Base-by-base conservation (phyloP, 1,140 invertebrate species). In the Thalassaphorura encarpata region DNA sequence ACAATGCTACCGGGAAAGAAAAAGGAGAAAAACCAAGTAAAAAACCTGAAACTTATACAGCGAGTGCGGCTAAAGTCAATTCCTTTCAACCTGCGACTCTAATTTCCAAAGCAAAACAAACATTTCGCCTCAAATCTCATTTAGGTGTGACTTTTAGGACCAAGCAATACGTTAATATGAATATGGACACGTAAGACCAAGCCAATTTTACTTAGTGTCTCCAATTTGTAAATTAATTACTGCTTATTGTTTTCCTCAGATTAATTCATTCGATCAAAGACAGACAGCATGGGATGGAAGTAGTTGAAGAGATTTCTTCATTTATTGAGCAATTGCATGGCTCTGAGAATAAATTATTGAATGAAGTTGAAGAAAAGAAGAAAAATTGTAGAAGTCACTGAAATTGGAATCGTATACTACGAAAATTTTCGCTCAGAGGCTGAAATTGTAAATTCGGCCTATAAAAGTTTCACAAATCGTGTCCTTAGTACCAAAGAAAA, bases 1-100 rank as follows among this genome's bases (percentile, higher is more conserved):
- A 59, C 46, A 58, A 54, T 41, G 62, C 56, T 39, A 54, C 60
- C 11, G 51, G 53, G 2, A 60, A 62, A 46, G 63, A 62, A 16
- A 57, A 59, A 16, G 42, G 42, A 15, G 58, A 63, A 29, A 56
- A 48, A n/a, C 11, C 33, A 36, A n/a, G 11, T n/a, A 58, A 52
- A 40, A 60, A 58, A 52, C 63, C 63, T 28, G 63, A 65, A 56
- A 62, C 60, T 6, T 65, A 65, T 43, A 65, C 63, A 31, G 63
- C 63, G 33, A 47, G 28, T 48, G 57, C 57, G 11, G 63, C 57
- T 23, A 62, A 62, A 60, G 60, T 65, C 2, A 18, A 50, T 6
- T 55, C 48, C 16, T 65, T 65, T 45, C 57, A 65, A 45, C 54
- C 56, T 1, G 40, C 57, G 8, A 19, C 29, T 19, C 46, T 65